Evolutionary conservation across 2,888 invertebrate genomes (phyloP).

Genomic region (Pimpla rufipes): DNA sequence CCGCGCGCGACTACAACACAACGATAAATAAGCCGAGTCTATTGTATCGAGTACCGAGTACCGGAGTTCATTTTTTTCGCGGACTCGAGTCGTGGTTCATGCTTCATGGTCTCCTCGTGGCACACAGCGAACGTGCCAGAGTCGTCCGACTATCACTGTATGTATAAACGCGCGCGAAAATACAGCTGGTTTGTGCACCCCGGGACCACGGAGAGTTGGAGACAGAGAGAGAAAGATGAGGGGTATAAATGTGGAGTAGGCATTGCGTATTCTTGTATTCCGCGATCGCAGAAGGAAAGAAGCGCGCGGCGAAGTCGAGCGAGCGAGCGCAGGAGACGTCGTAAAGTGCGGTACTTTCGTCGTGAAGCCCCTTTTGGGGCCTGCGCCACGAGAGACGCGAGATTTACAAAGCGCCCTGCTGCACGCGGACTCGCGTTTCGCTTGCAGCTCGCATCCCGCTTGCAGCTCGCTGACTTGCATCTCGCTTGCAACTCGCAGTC

Average conservation of each 20-base stretch:
- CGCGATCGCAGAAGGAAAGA: constrained; percentile 30
- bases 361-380: constrained; percentile 64
- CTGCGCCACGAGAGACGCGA: constrained; percentile 42
- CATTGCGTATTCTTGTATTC: constrained; percentile 50
- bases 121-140: too few species aligned
- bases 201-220: too few species aligned
- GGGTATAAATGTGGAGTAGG: constrained; percentile 37
- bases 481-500: too few species aligned
- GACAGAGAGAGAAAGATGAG: too few species aligned
- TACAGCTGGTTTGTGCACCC: constrained; percentile 8
- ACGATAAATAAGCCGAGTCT: constrained; percentile 42
- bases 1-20: constrained; percentile 39
- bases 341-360: constrained; percentile 64
- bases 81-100: background rate
- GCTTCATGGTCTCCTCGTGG: too few species aligned
- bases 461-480: too few species aligned
- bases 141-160: background rate
- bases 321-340: too few species aligned
- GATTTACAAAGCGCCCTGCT: constrained; percentile 62
- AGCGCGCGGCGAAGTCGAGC: constrained; percentile 35
- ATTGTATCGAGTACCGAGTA: constrained; percentile 49
- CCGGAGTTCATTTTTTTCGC: constrained; percentile 29
- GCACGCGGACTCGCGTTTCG: too few species aligned
- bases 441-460: too few species aligned
- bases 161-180: constrained; percentile 37